phyloP scores from a whole-genome alignment of 2,888 invertebrate genomes.

The Ennomos erosarius region DNA sequence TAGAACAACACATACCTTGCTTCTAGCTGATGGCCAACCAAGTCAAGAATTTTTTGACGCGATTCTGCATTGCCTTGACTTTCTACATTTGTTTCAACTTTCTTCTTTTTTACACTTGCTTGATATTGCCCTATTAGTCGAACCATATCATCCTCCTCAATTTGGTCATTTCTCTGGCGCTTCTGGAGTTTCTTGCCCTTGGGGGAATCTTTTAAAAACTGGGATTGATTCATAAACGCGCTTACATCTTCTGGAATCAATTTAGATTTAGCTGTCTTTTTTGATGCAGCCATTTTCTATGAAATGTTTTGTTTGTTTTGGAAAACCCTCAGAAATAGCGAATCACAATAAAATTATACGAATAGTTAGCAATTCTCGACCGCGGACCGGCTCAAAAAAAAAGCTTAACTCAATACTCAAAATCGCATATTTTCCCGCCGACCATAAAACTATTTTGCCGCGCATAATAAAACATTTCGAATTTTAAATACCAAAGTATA shows the following conservation, averaged over 20 bases:
- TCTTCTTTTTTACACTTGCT: slow-evolving; percentile 60
- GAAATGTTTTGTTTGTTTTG: no score
- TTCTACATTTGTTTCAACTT: slow-evolving; percentile 52
- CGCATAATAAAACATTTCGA: slow-evolving; percentile 1
- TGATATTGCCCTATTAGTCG: slow-evolving; percentile 56
- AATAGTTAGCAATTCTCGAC: no score
- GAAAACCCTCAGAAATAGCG: no score
- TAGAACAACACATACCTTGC: slow-evolving; percentile 55
- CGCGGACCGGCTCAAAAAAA: no score
- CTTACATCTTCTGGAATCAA: slow-evolving; percentile 59
- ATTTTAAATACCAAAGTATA: not conserved
- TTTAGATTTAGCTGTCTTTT: slow-evolving; percentile 60
- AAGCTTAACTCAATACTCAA: no score
- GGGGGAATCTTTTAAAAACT: slow-evolving; percentile 60
- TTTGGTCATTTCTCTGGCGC: slow-evolving; percentile 48
- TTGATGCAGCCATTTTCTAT: slow-evolving; percentile 55
- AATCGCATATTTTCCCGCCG: slow-evolving; percentile 4
- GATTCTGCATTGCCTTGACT: slow-evolving; percentile 58
- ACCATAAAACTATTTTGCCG: slow-evolving; percentile 5
- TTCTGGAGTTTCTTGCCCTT: slow-evolving; percentile 60
- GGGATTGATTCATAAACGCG: slow-evolving; percentile 61
- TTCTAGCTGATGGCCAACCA: slow-evolving; percentile 62
- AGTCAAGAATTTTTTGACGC: slow-evolving; percentile 65
- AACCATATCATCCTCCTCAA: slow-evolving; percentile 58
- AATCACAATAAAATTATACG: no score